Base-by-base conservation (phyloP, 2,797 vertebrate species). In the Scleropages formosus region DNA sequence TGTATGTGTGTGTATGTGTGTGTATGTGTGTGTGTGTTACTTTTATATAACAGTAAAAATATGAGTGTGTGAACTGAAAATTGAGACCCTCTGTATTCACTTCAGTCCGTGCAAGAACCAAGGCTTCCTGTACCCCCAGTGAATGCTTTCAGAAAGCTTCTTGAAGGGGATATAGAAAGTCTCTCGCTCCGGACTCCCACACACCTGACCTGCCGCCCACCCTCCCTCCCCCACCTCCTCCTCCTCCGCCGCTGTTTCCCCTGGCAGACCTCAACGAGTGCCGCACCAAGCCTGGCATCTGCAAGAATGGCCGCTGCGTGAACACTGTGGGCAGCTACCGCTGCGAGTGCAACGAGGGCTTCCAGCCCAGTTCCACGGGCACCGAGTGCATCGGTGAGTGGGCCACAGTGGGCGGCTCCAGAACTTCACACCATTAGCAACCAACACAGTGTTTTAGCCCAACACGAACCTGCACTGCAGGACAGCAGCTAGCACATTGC, bases 241-340 rank as follows among this genome's bases (percentile, higher is more conserved):
- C 76, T 62, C 69, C 16, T 24, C 11, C 0, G 31, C 4, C 8
- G 16, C 60, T 9, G 11, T 12, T 11, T 22, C 22, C 61, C 44
- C 47, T 73, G 61, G 74, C 88, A 99, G 97, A 98, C 80, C 92
- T 97, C 78, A 96, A 98, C 0, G 96, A 98, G 81, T 99, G 96
- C 74, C 90, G 89, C 0, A 82, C 89, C 78, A 96, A 95, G 81
- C 93, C 96, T 0, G 92, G 93, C 11, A 94, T 96, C 88, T 98
- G 97, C 68, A 91, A 94, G 89, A 94, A 96, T 0, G 96, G 96
- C 0, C 96, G 89, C 80, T 98, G 96, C 0, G 4, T 95, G 75
- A 99, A 99, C 88, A 94, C 91, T 0, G 87, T 91, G 78, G 96
- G 97, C 22, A 98, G 96, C 79, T 98, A 97, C 83, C 89, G 86